Conservation (phyloP, 2,797 vertebrate genomes). For the Micrastur ruficollis region DNA sequence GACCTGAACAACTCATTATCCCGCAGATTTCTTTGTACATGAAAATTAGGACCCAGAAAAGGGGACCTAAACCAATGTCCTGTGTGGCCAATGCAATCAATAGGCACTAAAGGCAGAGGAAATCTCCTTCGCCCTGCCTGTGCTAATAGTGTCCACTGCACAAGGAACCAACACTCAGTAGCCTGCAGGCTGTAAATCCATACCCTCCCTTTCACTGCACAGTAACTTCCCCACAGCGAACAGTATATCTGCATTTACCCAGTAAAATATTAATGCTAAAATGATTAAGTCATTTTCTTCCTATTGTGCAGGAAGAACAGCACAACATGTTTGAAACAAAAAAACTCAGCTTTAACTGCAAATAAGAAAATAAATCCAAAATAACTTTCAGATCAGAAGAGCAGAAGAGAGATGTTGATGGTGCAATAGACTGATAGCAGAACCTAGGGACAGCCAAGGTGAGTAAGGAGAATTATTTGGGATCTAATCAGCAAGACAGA, state of each 20-base stretch:
- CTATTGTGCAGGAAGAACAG: background rate
- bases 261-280: constrained; percentile 25
- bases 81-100: background rate
- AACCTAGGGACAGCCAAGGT: background rate
- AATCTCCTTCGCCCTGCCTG: background rate
- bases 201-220: background rate
- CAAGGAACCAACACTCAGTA: background rate
- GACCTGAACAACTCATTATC: background rate
- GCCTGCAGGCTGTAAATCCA: background rate
- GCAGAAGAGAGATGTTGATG: background rate
- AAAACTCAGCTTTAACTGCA: background rate
- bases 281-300: background rate
- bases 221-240: background rate
- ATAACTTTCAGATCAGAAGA: background rate
- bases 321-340: background rate
- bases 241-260: background rate
- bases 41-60: background rate
- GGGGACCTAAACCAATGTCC: background rate
- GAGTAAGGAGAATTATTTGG: background rate
- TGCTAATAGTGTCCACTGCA: background rate
- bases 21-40: background rate
- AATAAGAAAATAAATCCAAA: background rate
- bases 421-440: background rate
- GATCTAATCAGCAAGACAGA: background rate
- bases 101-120: background rate